phyloP scores from a whole-genome alignment of 2,113 vertebrate species.

The Pollimyrus isidori region DNA sequence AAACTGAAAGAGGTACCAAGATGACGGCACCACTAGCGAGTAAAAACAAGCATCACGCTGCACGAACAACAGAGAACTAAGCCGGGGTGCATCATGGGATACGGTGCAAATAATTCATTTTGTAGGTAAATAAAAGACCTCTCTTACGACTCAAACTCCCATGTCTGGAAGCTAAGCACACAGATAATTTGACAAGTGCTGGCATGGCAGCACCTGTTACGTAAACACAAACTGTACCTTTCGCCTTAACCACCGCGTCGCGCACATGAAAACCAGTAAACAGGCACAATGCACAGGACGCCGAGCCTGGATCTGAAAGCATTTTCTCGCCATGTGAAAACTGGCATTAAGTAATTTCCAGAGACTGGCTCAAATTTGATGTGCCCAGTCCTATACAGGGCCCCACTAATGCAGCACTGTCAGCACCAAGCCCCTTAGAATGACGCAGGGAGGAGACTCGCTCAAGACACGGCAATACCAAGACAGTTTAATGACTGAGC shows the following conservation, averaged over 20 bases:
- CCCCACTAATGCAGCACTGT: slow-evolving; percentile 68
- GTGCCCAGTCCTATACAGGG: slow-evolving; percentile 8
- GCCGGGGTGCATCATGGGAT: not conserved
- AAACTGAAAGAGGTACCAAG: not conserved
- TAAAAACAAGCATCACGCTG: not conserved
- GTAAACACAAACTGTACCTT: not conserved
- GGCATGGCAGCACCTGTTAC: not conserved
- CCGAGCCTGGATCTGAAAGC: not conserved
- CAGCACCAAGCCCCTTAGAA: slow-evolving; percentile 70
- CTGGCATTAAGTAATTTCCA: not conserved
- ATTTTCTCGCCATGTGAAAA: not conserved
- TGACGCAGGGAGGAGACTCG: slow-evolving; percentile 64
- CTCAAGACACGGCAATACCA: not conserved
- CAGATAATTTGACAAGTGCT: not conserved
- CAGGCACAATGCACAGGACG: not conserved
- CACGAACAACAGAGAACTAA: not conserved
- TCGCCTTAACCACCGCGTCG: not conserved
- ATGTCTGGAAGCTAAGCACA: not conserved
- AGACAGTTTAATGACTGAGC: too few species aligned
- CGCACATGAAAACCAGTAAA: not conserved
- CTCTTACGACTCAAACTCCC: not conserved
- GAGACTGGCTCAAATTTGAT: not conserved
- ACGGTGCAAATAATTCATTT: not conserved
- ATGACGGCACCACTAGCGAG: not conserved
- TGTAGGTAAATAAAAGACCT: slow-evolving; percentile 9